A percentile compares a stretch with the other conserved stretches of the same genome.
Evolutionary conservation across 2,113 vertebrate species (phyloP).

Genomic region (Ploceus nigricollis): DNA sequence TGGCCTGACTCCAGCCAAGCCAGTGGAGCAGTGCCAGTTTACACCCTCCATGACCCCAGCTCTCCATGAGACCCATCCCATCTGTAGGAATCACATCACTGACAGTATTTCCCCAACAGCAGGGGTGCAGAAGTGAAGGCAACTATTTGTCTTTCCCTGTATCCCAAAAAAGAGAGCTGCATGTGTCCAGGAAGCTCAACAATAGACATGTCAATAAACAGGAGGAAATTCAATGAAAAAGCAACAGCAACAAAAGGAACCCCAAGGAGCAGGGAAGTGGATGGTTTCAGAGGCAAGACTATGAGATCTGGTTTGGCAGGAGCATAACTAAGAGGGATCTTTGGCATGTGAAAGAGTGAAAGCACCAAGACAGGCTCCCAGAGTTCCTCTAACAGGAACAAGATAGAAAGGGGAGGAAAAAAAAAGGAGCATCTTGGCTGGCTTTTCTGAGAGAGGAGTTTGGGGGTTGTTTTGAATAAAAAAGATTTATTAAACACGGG

Average conservation of each 20-base stretch:
- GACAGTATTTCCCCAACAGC: slow-evolving; percentile 56
- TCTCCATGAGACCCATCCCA: background rate
- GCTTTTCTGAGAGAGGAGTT: slow-evolving; percentile 11
- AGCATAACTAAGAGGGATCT: slow-evolving; percentile 16
- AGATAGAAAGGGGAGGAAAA: background rate
- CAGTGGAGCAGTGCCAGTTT: slow-evolving; percentile 33
- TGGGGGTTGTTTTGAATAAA: slow-evolving; percentile 22
- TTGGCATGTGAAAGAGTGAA: slow-evolving; percentile 51
- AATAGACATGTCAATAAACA: slow-evolving; percentile 60
- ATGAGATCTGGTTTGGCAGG: slow-evolving; percentile 46
- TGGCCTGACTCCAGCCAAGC: slow-evolving; percentile 28
- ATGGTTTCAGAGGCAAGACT: slow-evolving; percentile 51
- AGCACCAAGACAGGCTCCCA: slow-evolving; percentile 45
- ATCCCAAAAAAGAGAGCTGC: slow-evolving; percentile 43
- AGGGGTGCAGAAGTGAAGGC: slow-evolving; percentile 31
- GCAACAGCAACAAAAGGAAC: slow-evolving; percentile 62
- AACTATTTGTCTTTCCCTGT: slow-evolving; percentile 52
- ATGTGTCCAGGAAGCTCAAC: slow-evolving; percentile 61
- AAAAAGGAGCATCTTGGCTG: slow-evolving; percentile 29
- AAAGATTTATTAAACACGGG: background rate
- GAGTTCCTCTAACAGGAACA: slow-evolving; percentile 39
- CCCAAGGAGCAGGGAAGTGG: slow-evolving; percentile 58
- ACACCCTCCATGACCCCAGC: background rate
- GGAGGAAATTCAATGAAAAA: slow-evolving; percentile 54
- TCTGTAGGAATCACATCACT: background rate